These are phyloP conservation scores for Protaetia brevitarsis DNA, from an alignment of 1,140 invertebrate species.

Conservation along the genomic window DNA sequence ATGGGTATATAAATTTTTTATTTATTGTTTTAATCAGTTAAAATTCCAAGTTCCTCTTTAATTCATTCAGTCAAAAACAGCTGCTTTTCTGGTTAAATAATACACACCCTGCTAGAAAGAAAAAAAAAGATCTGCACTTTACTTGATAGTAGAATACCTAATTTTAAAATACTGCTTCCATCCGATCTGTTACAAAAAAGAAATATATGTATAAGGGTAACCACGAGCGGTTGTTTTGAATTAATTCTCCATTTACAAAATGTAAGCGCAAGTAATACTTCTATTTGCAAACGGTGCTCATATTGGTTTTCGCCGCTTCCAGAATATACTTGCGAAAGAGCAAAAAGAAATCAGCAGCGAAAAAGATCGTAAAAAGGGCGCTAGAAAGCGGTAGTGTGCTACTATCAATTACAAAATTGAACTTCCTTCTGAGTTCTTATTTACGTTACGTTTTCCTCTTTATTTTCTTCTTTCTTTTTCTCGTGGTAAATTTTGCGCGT, in stretches of 20 bases:
- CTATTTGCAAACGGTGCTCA: neutral
- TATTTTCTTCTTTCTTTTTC: neutral
- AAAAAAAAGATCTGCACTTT: too few relatives aligned
- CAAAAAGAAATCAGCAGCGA: neutral
- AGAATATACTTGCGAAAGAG: neutral
- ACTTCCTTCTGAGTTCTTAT: constrained; percentile 3
- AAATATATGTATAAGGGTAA: neutral
- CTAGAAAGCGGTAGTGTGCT: neutral
- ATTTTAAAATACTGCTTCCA: too few relatives aligned
- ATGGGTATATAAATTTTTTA: too few relatives aligned
- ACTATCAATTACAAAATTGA: constrained; percentile 17
- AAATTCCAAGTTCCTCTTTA: too few relatives aligned
- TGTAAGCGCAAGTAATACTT: neutral
- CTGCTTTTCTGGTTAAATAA: too few relatives aligned
- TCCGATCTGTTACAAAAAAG: neutral
- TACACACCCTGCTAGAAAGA: too few relatives aligned
- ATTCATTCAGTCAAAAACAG: too few relatives aligned
- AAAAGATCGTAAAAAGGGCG: neutral
- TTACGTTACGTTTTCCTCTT: neutral
- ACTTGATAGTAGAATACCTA: too few relatives aligned
- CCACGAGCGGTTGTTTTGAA: neutral
- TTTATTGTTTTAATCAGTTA: too few relatives aligned
- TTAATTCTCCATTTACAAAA: neutral
- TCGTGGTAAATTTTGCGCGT: neutral
- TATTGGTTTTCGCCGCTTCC: neutral